phyloP scores from a whole-genome alignment of 2,797 vertebrate genomes.

The Pangasius djambal region DNA sequence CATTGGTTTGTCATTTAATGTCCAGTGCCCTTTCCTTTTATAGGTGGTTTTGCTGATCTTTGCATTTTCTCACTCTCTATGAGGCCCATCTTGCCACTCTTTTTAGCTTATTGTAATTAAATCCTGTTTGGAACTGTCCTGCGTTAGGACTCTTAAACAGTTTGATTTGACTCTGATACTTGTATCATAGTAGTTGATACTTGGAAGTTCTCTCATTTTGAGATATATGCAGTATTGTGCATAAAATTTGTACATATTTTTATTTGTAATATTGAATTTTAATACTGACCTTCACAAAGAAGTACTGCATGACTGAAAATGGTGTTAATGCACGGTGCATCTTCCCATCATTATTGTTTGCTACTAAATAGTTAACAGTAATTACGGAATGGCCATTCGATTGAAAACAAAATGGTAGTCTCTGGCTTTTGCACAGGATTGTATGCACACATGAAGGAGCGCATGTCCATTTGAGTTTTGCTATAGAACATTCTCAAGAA shows the following conservation, averaged over 20 bases:
- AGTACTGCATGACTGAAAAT: background rate
- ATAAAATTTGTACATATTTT: background rate
- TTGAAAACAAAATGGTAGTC: background rate
- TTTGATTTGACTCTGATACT: background rate
- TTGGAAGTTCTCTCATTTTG: background rate
- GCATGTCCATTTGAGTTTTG: background rate
- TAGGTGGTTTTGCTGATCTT: constrained; percentile 23
- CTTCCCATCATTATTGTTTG: background rate
- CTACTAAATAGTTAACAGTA: background rate
- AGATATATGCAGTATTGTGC: background rate
- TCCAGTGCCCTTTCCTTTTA: constrained; percentile 21
- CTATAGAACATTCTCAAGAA: background rate
- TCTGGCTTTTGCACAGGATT: background rate
- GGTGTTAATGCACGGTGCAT: background rate
- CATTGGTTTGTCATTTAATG: constrained; percentile 27
- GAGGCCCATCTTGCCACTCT: background rate
- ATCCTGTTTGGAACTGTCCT: background rate
- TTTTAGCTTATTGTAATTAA: background rate
- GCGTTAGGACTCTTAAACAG: background rate
- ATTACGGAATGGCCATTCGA: background rate
- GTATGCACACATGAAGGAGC: background rate
- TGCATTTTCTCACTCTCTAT: background rate
- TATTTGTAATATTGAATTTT: background rate
- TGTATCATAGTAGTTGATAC: background rate
- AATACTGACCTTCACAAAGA: background rate